These are phyloP conservation scores for Stichopus horrens DNA, from an alignment of 53 echinoderm and acorn worm species.

Conservation along the genomic window DNA sequence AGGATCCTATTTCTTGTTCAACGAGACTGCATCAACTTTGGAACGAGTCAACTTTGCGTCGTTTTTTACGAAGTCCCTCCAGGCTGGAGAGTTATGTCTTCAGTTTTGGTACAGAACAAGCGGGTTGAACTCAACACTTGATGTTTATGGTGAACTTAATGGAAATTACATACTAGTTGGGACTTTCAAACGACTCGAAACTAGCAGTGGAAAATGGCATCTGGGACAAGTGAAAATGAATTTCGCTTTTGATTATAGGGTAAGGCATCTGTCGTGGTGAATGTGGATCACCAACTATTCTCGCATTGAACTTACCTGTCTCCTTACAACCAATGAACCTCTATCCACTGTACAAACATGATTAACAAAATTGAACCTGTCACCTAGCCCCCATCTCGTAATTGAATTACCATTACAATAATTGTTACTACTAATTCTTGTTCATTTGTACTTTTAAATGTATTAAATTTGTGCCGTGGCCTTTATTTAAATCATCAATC, in stretches of 20 bases:
- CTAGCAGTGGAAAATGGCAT: conserved; percentile 9
- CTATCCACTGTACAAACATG: no score
- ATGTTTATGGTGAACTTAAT: conserved; percentile 46
- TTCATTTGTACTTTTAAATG: no score
- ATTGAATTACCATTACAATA: no score
- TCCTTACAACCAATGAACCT: no score
- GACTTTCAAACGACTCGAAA: not conserved
- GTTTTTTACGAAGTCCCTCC: conserved; percentile 55
- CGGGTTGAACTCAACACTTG: conserved; percentile 58
- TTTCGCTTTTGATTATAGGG: conserved; percentile 9
- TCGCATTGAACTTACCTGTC: not conserved
- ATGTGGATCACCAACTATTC: not conserved
- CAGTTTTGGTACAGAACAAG: conserved; percentile 79
- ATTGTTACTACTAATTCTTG: no score
- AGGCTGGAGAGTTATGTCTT: conserved; percentile 62
- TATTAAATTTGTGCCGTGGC: no score
- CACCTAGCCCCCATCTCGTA: no score
- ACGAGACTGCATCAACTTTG: conserved; percentile 49
- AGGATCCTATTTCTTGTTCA: conserved; percentile 77
- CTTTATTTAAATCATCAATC: no score
- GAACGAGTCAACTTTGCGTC: conserved; percentile 50
- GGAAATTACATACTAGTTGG: conserved; percentile 36
- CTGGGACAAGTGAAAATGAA: conserved; percentile 21
- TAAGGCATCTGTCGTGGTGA: not conserved
- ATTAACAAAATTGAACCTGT: no score